phyloP scores from a whole-genome alignment of 2,888 invertebrate species.

The Molorchus minor region DNA sequence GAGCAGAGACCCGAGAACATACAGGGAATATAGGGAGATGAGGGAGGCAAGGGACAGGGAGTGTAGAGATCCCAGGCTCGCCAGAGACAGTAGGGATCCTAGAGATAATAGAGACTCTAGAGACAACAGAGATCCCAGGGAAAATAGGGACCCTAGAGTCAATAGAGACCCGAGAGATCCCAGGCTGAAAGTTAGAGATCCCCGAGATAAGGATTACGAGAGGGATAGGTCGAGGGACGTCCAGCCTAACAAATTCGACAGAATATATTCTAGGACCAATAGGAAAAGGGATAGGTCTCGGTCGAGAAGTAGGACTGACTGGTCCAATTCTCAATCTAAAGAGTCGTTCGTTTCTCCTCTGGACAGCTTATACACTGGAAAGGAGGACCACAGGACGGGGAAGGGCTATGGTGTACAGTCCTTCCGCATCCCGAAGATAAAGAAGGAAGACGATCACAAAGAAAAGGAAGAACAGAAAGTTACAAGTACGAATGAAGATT shows the following conservation, averaged over 20 bases:
- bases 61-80: conserved; percentile 21
- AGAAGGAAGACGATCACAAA: conserved; percentile 28
- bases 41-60: conserved; percentile 40
- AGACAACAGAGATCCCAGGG: conserved; percentile 11
- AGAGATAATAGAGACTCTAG: conserved; percentile 3
- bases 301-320: too few relatives aligned
- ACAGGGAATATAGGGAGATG: conserved; percentile 46
- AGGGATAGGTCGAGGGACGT: conserved; percentile 2
- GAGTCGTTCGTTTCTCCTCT: conserved; percentile 63
- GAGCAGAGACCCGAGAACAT: conserved; percentile 45
- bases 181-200: conserved; percentile 18
- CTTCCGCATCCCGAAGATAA: conserved; percentile 66
- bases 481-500: background rate
- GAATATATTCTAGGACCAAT: conserved; percentile 41
- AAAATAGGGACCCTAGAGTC: conserved; percentile 11
- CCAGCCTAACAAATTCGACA: conserved; percentile 15
- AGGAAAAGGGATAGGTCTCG: conserved; percentile 29
- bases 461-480: conserved; percentile 21
- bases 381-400: conserved; percentile 60
- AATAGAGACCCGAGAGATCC: conserved; percentile 11
- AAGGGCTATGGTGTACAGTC: conserved; percentile 64
- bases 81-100: conserved; percentile 25
- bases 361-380: conserved; percentile 63
- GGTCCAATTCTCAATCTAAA: conserved; percentile 42
- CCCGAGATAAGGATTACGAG: conserved; percentile 6